Percentiles rank a stretch among this genome's conserved stretches.
Conservation (phyloP, 1,140 invertebrate genomes). For the Listronotus bonariensis region DNA sequence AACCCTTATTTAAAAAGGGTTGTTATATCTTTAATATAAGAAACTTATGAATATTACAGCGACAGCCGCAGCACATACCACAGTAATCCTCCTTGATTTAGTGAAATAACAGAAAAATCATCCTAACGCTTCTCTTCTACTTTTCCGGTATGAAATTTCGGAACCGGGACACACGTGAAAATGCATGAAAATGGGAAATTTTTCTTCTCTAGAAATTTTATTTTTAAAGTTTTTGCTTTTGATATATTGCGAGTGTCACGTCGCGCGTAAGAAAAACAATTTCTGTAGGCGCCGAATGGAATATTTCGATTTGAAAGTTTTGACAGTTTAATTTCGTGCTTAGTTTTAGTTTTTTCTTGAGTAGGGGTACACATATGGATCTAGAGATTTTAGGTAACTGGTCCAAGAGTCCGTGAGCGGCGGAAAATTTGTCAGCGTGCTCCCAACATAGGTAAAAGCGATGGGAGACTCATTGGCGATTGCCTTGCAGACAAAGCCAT, state of each 20-base stretch:
- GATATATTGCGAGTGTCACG: constrained; percentile 12
- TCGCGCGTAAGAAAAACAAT: constrained; percentile 7
- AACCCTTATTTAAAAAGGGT: too few species aligned
- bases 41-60: too few species aligned
- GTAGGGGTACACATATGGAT: too few species aligned
- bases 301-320: constrained; percentile 2
- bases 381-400: too few species aligned
- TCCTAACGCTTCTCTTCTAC: neutral
- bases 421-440: too few species aligned
- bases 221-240: neutral
- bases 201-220: neutral
- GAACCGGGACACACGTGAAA: neutral
- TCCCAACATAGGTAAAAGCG: too few species aligned
- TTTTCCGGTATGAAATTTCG: constrained; percentile 10
- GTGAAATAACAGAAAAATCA: constrained; percentile 4
- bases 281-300: constrained; percentile 8
- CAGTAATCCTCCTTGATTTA: constrained; percentile 9
- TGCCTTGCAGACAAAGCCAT: too few species aligned
- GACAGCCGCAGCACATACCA: neutral
- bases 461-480: too few species aligned
- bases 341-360: too few species aligned
- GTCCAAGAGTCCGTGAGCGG: too few species aligned
- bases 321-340: too few species aligned
- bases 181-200: constrained; percentile 1
- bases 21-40: too few species aligned